A percentile compares a stretch with the other conserved stretches of the same genome.
Evolutionary conservation across 2,797 vertebrate genomes (phyloP).

Genomic region (Propithecus perrieri): DNA sequence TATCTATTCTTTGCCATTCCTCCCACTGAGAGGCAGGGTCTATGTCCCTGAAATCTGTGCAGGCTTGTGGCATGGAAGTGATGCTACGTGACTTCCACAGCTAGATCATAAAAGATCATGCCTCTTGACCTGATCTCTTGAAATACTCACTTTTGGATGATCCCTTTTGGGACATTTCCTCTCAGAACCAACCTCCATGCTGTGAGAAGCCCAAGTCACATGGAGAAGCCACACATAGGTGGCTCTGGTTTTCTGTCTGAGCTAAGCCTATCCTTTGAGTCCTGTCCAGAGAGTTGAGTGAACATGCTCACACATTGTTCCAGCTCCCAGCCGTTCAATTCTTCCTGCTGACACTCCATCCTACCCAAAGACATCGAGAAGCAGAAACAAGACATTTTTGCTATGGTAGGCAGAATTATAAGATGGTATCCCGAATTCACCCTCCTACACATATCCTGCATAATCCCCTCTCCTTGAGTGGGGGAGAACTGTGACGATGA

Average conservation of each 20-base stretch:
- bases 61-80: neutral
- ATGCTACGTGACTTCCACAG: neutral
- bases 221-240: neutral
- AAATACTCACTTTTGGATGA: neutral
- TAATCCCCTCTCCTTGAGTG: neutral
- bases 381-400: neutral
- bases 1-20: neutral
- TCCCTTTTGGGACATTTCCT: neutral
- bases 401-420: neutral
- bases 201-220: neutral
- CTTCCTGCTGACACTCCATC: neutral
- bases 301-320: neutral
- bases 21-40: neutral
- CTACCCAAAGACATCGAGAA: neutral
- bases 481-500: neutral
- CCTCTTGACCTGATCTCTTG: neutral
- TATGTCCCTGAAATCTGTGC: neutral
- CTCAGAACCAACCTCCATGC: neutral
- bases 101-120: neutral
- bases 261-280: neutral
- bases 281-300: neutral
- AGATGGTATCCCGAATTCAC: neutral
- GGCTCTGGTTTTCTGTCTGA: neutral
- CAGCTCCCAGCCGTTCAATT: neutral
- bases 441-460: neutral